Base-by-base conservation (phyloP, 2,888 invertebrate genomes). In the Heteromyza rotundicornis region DNA sequence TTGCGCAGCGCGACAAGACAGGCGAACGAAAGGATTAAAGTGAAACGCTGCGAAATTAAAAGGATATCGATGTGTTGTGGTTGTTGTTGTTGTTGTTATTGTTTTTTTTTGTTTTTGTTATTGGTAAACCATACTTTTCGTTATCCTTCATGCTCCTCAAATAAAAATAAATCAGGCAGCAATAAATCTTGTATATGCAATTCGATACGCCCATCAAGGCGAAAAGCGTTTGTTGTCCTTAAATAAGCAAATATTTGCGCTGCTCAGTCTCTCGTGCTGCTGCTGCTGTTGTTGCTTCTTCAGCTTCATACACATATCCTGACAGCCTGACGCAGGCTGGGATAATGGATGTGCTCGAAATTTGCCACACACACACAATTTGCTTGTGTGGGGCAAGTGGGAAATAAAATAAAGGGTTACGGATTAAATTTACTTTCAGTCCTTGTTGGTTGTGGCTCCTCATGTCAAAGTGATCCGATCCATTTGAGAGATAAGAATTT, bases 181-280 rank as follows among this genome's bases (percentile, higher is more conserved):
- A 75, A 79, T 79, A 79, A 80, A 79, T 80, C 72, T 70, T 76
- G 63, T 69, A 73, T 76, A 73, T 71, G 75, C 70, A 79, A 79
- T 80, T 80, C 77, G 79, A 76, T 76, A 78, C 76, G 80, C 74
- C 72, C 70, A 75, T 75, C 76, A 73, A 5, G 47, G 47, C 47
- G 19, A 20, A 19, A 19, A n/a, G 40, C 47, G 47, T 20, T 47
- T 47, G 47, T 47, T 47, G 47, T 47, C 47, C 47, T 47, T 47
- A 47, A 47, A 47, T 19, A 47, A 47, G 47, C 47, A 47, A 47
- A 47, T 47, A 47, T 47, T 47, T 47, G 47, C 20, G 20, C n/a
- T 7, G 40, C 40, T 40, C 10, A 3, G 7, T 14, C 40, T 40
- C 40, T n/a, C 3, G 3, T n/a, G 40, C 16, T 40, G 40, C 16